Evolutionary conservation across 2,797 vertebrate species (phyloP).

Genomic region (Triplophysa yarkandensis): DNA sequence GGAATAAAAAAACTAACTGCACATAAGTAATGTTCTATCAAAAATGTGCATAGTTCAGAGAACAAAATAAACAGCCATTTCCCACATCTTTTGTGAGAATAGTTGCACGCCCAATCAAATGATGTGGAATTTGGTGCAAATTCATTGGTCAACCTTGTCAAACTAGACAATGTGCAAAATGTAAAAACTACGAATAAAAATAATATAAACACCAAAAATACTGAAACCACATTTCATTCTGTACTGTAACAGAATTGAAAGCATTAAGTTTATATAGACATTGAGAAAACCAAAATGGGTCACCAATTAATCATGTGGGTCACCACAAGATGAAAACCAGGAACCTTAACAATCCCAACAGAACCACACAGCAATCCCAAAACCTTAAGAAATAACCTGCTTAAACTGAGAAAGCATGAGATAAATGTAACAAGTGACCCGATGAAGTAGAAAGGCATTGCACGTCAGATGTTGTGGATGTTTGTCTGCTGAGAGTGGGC

Average conservation of each 20-base stretch:
- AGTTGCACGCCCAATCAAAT: not conserved
- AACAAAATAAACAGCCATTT: not conserved
- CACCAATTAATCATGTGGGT: not conserved
- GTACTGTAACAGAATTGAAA: not conserved
- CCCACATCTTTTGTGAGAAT: not conserved
- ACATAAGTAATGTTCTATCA: too few species aligned
- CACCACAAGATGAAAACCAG: not conserved
- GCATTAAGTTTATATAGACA: not conserved
- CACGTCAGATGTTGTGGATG: conserved; percentile 45
- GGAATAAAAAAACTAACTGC: too few species aligned
- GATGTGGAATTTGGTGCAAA: not conserved
- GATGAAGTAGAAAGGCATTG: conserved; percentile 29
- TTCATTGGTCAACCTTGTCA: not conserved
- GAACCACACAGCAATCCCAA: not conserved
- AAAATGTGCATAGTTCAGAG: too few species aligned
- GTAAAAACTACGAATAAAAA: not conserved
- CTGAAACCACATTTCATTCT: not conserved
- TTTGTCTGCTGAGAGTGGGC: conserved; percentile 47
- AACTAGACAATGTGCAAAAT: not conserved
- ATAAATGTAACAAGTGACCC: conserved; percentile 18
- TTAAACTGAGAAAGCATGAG: conserved; percentile 19
- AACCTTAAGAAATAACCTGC: not conserved
- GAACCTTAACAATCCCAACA: not conserved
- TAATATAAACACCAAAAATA: not conserved
- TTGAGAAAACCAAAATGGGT: not conserved